Evolutionary conservation across 1,140 invertebrate species (phyloP).

Genomic region (Ridgeia piscesae): DNA sequence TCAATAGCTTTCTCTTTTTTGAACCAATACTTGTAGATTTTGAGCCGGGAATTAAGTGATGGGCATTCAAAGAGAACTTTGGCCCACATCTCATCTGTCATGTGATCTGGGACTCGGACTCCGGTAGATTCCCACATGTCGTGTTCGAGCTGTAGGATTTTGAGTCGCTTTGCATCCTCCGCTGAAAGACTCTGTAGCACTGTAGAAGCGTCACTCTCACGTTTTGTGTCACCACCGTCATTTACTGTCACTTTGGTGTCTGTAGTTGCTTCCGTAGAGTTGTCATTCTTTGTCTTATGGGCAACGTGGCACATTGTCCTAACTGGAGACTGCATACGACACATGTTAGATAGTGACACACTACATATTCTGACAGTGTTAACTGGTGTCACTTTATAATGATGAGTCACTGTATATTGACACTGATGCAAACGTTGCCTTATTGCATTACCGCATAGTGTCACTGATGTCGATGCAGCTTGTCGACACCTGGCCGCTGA

Average conservation of each 20-base stretch:
- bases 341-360: not conserved
- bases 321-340: not conserved
- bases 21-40: conserved; percentile 23
- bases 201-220: not conserved
- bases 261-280: not conserved
- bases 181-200: not conserved
- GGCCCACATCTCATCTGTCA: conserved; percentile 24
- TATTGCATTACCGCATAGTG: not conserved
- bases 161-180: conserved; percentile 22
- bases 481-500: not conserved
- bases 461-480: not conserved
- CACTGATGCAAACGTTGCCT: not conserved
- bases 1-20: conserved; percentile 8
- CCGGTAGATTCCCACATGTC: conserved; percentile 21
- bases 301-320: not conserved
- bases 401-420: not conserved
- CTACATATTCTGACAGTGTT: not conserved
- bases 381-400: not conserved
- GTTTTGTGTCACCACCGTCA: not conserved
- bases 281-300: not conserved
- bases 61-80: conserved; percentile 9
- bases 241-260: not conserved
- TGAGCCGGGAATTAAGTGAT: not conserved
- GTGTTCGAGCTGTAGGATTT: conserved; percentile 20
- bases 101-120: conserved; percentile 7